Conservation (phyloP, 2,797 vertebrate species). For the Sebastes itinus region DNA sequence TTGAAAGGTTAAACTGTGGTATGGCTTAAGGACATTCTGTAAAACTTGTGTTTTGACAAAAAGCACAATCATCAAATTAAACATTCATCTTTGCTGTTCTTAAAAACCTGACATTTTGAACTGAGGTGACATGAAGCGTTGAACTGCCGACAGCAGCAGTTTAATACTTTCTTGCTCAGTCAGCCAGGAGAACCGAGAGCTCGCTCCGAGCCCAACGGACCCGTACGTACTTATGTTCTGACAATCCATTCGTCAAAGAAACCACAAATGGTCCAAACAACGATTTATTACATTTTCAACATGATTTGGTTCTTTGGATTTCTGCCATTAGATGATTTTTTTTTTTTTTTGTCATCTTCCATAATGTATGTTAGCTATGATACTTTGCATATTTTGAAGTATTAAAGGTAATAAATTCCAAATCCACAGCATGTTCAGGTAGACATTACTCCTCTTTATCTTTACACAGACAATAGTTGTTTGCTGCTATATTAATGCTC, state of each 20-base stretch:
- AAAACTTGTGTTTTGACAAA: background rate
- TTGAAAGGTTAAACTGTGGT: background rate
- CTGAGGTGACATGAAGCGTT: background rate
- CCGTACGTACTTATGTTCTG: background rate
- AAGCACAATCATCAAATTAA: background rate
- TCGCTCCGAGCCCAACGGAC: background rate
- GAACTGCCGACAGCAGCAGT: constrained; percentile 14
- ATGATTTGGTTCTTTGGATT: background rate
- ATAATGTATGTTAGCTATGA: background rate
- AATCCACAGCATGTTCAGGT: background rate
- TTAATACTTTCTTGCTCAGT: constrained; percentile 14
- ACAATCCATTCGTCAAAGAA: background rate
- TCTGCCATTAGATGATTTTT: background rate
- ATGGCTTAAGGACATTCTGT: background rate
- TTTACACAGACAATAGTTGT: background rate
- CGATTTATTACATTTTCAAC: background rate
- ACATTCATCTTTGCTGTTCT: background rate
- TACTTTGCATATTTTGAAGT: background rate
- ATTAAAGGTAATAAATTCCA: background rate
- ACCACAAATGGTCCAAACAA: background rate
- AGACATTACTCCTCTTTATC: background rate
- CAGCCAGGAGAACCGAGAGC: background rate
- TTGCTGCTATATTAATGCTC: background rate
- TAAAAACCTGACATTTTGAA: background rate
- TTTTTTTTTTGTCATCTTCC: too few relatives aligned